Evolutionary conservation across 2,797 vertebrate genomes (phyloP), one percentile per base, ranked within the genome.

Genomic region (Diplodus puntazzo): DNA sequence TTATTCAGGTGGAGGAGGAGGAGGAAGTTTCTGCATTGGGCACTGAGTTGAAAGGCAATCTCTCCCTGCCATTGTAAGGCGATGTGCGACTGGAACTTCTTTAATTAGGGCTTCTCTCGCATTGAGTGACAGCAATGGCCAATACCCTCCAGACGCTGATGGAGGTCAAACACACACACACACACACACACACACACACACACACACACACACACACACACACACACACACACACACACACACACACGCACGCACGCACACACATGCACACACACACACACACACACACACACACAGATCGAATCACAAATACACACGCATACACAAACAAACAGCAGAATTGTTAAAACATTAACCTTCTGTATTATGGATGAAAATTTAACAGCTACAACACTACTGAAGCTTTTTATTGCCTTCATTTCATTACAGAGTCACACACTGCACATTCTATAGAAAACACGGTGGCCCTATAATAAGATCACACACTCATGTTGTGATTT

Each of bases 21-120:
- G 84, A 92, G 82, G 91, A 93, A 91, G 93, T 92, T 90, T 85
- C 85, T 82, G 90, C 88, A 93, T 90, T 83, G 88, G 87, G 79
- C 80, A 81, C 78, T 7, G 89, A 90, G 83, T 80, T 92, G 90
- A 95, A 95, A 94, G 90, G 89, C 92, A 95, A 94, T 95, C 92
- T 92, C 91, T 87, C 25, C 59, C 83, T 74, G 72, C 90, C 87
- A 94, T 94, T 95, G 92, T 94, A 80, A 87, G 77, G 87, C 88
- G 75, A 91, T 89, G 89, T 89, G 84, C 87, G 88, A 91, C 81
- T 92, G 90, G 84, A 93, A 93, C 90, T 92, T 88, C 87, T 94
- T 94, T 95, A 95, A 95, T 95, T 95, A 94, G 91, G 83, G 90
- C 76, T 88, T 87, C 89, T 84, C 84, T 85, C 49, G 64, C 75